Percentiles rank a stretch among this genome's conserved stretches.
phyloP scores from a whole-genome alignment of 2,113 vertebrate genomes.

The Podocnemis expansa region DNA sequence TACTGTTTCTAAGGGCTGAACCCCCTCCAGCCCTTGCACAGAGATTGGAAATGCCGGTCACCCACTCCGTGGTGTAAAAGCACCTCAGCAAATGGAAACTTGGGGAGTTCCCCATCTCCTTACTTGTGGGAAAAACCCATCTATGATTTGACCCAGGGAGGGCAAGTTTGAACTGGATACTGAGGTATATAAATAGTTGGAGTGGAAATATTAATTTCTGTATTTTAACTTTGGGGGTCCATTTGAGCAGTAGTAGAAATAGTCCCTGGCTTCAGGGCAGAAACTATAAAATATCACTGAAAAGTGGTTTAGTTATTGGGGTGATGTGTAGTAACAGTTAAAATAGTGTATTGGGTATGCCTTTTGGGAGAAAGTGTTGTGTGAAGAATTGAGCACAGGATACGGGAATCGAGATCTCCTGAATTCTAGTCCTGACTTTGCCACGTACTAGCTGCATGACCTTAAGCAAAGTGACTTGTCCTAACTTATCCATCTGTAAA shows the following conservation, averaged over 20 bases:
- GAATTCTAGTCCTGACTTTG: conserved; percentile 10
- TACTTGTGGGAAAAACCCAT: fast-evolving
- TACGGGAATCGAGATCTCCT: not conserved
- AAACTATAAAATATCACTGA: not conserved
- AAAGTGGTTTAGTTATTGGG: not conserved
- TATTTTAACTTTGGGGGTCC: not conserved
- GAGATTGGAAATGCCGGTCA: fast-evolving
- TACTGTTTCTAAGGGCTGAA: not conserved
- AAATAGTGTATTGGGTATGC: fast-evolving
- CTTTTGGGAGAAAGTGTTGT: not conserved
- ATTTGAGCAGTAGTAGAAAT: not conserved
- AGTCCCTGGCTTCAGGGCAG: not conserved
- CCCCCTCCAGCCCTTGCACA: not conserved
- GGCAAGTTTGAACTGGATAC: fast-evolving
- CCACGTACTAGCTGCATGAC: conserved; percentile 27
- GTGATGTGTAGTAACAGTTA: fast-evolving
- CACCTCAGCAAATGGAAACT: not conserved
- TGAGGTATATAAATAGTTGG: not conserved
- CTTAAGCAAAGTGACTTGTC: not conserved
- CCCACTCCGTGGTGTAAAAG: not conserved
- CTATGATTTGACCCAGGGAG: fast-evolving
- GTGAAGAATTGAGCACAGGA: not conserved
- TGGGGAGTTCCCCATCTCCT: not conserved
- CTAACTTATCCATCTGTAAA: conserved; percentile 29
- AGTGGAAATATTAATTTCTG: fast-evolving